phyloP scores from a whole-genome alignment of 1,140 invertebrate species.

The Drosophila parabipectinata region DNA sequence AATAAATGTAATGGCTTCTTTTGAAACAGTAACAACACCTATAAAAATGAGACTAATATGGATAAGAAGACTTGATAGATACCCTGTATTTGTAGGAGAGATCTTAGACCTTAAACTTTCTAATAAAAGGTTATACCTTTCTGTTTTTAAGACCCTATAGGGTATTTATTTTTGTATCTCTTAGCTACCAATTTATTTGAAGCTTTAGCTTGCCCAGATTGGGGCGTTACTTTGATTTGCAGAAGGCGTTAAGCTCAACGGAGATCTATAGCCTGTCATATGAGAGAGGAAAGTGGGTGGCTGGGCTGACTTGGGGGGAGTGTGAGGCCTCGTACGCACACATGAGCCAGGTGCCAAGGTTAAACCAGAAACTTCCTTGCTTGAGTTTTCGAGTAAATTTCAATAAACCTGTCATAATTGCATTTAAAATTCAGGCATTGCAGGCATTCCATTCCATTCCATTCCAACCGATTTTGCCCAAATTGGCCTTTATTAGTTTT shows the following conservation, averaged over 20 bases:
- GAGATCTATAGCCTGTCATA: slow-evolving; percentile 56
- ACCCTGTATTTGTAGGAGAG: neutral
- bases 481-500: slow-evolving; percentile 82
- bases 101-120: no score
- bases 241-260: slow-evolving; percentile 71
- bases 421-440: slow-evolving; percentile 67
- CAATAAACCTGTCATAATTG: slow-evolving; percentile 68
- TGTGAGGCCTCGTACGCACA: slow-evolving; percentile 43
- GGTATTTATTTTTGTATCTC: slow-evolving; percentile 16
- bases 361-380: slow-evolving; percentile 14
- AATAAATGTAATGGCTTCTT: slow-evolving; percentile 66
- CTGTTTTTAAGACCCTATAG: neutral
- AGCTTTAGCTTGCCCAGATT: slow-evolving; percentile 18
- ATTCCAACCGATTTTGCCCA: slow-evolving; percentile 61
- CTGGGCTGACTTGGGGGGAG: slow-evolving; percentile 10
- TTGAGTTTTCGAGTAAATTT: slow-evolving; percentile 21
- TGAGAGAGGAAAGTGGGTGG: no score
- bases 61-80: neutral
- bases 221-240: slow-evolving; percentile 72
- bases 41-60: slow-evolving; percentile 6
- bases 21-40: slow-evolving; percentile 42
- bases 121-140: no score
- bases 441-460: slow-evolving; percentile 39
- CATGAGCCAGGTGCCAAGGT: slow-evolving; percentile 23
- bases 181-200: slow-evolving; percentile 65